Conservation (phyloP, 2,113 vertebrate species). For the Podiceps cristatus region DNA sequence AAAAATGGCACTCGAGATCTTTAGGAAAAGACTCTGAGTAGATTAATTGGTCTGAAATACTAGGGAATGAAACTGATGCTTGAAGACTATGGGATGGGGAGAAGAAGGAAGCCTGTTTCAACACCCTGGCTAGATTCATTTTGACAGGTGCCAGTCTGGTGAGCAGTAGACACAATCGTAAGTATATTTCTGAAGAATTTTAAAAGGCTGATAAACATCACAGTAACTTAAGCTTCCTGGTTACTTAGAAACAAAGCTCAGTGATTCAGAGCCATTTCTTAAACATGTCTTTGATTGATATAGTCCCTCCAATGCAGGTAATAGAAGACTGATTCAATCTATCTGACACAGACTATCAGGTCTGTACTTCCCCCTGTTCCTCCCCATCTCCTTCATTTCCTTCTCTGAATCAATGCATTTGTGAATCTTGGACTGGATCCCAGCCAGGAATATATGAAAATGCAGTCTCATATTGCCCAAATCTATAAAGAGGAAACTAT, state of each 20-base stretch:
- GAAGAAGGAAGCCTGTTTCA: background rate
- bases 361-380: constrained; percentile 8
- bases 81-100: background rate
- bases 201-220: background rate
- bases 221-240: background rate
- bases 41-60: background rate
- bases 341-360: constrained; percentile 43
- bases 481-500: constrained; percentile 73
- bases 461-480: constrained; percentile 63
- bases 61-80: background rate
- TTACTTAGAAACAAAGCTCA: constrained; percentile 36
- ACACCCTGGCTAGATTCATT: background rate
- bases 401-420: constrained; percentile 72
- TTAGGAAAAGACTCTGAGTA: background rate
- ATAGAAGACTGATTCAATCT: constrained; percentile 24
- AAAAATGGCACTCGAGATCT: background rate
- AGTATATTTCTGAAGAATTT: background rate
- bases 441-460: constrained; percentile 71
- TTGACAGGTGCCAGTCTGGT: background rate
- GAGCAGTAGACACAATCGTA: background rate
- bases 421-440: constrained; percentile 63
- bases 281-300: background rate
- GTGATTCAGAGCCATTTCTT: constrained; percentile 29
- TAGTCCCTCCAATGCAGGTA: background rate
- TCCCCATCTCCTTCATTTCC: constrained; percentile 47